Evolutionary conservation across 2,888 invertebrate genomes (phyloP).

Genomic region (Hipparchia sbordonii): DNA sequence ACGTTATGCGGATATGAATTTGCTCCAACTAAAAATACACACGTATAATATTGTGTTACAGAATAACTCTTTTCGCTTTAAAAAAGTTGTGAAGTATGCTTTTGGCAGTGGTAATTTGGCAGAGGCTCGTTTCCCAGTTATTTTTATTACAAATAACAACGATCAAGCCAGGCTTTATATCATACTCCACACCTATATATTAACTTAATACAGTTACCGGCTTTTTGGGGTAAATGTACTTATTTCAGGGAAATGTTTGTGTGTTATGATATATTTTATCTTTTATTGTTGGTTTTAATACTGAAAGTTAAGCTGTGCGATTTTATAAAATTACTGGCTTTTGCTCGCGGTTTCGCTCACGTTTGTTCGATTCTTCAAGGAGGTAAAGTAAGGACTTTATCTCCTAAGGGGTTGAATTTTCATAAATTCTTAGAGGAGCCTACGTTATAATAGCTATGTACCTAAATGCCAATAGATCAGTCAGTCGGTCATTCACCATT

Average conservation of each 20-base stretch:
- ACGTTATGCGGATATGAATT: neutral
- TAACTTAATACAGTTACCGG: neutral
- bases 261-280: neutral
- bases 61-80: constrained; percentile 19
- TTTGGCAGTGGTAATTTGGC: constrained; percentile 29
- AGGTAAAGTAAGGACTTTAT: too few relatives aligned
- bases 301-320: constrained; percentile 37
- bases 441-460: too few relatives aligned
- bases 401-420: too few relatives aligned
- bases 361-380: too few relatives aligned
- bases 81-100: constrained; percentile 32
- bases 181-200: constrained; percentile 16
- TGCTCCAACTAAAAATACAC: neutral
- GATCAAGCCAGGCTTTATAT: constrained; percentile 24
- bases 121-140: constrained; percentile 26
- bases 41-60: constrained; percentile 7
- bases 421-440: too few relatives aligned
- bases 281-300: neutral
- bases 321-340: constrained; percentile 46
- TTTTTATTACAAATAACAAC: constrained; percentile 29
- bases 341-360: too few relatives aligned
- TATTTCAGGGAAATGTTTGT: neutral
- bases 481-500: too few relatives aligned
- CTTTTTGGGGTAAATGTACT: neutral
- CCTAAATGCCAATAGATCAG: too few relatives aligned